Percentiles rank a stretch among this genome's conserved stretches.
Evolutionary conservation across 2,888 invertebrate genomes (phyloP).

Genomic region (Amphipyra tragopoginis): DNA sequence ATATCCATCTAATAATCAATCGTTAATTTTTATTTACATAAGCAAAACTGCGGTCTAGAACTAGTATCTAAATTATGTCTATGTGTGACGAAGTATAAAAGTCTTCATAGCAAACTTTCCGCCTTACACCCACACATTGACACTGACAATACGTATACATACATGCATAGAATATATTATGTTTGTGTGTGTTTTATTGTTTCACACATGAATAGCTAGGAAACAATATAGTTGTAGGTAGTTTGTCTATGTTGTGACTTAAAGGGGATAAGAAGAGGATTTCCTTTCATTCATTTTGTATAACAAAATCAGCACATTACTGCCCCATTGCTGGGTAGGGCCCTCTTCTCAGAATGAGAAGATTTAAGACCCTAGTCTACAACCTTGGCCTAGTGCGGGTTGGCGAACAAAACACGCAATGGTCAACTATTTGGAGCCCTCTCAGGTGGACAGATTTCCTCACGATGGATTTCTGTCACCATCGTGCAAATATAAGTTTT

Average conservation of each 20-base stretch:
- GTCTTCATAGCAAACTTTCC: conserved; percentile 23
- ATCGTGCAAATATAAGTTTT: no score
- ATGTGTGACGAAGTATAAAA: conserved; percentile 24
- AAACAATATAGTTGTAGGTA: conserved; percentile 2
- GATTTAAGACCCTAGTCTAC: no score
- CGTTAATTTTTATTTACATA: no score
- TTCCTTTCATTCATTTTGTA: neutral
- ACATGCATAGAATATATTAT: neutral
- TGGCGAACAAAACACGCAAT: no score
- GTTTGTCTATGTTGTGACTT: neutral
- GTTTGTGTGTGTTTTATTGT: conserved; percentile 15
- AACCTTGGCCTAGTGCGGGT: no score
- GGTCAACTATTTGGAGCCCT: no score
- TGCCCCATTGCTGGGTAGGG: no score
- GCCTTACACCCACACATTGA: conserved; percentile 14
- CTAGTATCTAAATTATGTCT: conserved; percentile 14
- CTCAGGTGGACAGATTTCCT: no score
- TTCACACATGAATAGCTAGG: conserved; percentile 7
- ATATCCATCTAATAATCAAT: no score
- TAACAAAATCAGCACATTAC: no score
- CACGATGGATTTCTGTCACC: no score
- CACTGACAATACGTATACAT: neutral
- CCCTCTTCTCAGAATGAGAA: no score
- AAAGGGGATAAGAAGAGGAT: neutral
- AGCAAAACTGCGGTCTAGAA: neutral